Conservation (phyloP, 2,888 invertebrate species). For the Callyntrura guangdongensis region DNA sequence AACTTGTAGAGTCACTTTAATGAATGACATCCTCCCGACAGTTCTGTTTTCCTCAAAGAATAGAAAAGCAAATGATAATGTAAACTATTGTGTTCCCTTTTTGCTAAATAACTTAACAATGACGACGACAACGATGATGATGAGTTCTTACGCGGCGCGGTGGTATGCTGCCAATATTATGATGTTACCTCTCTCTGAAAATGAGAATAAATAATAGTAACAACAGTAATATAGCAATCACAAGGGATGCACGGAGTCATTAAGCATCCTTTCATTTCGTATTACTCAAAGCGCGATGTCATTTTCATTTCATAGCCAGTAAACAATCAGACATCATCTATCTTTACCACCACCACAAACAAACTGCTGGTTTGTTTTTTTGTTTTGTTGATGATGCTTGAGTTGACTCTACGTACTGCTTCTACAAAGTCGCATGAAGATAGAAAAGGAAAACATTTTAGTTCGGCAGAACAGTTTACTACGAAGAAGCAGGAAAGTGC, state of each 20-base stretch:
- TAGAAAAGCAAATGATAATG: neutral
- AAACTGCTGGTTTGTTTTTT: conserved; percentile 24
- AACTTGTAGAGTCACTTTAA: conserved; percentile 38
- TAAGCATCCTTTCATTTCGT: conserved; percentile 73
- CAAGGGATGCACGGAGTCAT: conserved; percentile 72
- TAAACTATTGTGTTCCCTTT: conserved; percentile 8
- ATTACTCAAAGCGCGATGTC: conserved; percentile 60
- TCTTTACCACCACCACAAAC: neutral
- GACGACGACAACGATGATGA: conserved; percentile 20
- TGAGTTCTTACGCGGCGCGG: neutral
- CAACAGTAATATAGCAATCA: conserved; percentile 69
- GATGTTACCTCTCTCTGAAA: conserved; percentile 58
- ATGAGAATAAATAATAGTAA: conserved; percentile 67
- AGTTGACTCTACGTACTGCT: neutral
- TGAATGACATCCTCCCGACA: conserved; percentile 41
- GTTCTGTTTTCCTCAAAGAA: neutral
- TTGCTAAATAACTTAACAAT: conserved; percentile 32
- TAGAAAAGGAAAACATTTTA: neutral
- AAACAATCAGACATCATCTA: conserved; percentile 54
- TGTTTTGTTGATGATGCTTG: conserved; percentile 24
- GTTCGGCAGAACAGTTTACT: neutral
- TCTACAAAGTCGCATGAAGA: neutral
- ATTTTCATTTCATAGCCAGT: conserved; percentile 69
- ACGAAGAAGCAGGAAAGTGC: neutral
- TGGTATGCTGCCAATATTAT: neutral